Conservation (phyloP, 2,113 vertebrate species). For the Herpailurus yagouaroundi region DNA sequence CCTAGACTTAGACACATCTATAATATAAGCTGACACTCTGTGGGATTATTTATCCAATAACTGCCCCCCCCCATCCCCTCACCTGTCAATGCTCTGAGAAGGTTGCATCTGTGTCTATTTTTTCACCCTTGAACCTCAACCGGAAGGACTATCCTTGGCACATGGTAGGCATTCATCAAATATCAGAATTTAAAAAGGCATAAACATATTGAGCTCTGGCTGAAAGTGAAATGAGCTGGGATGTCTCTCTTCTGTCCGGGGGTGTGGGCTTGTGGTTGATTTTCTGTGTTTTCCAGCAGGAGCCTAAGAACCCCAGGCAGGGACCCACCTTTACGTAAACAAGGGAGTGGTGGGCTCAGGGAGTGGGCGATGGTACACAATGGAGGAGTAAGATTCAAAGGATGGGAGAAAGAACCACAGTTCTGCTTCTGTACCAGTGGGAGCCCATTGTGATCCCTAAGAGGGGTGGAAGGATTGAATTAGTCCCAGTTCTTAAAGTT, state of each 20-base stretch:
- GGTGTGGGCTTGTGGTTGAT: background rate
- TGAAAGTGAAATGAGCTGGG: background rate
- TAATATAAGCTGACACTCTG: background rate
- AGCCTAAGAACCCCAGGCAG: background rate
- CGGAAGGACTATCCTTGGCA: background rate
- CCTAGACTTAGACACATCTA: background rate
- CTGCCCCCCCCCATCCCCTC: background rate
- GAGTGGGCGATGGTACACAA: background rate
- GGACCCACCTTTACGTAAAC: background rate
- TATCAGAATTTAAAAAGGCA: background rate
- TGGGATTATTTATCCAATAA: background rate
- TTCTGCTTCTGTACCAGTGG: background rate
- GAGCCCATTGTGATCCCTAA: background rate
- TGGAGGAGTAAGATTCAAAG: background rate
- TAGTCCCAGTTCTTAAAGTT: background rate
- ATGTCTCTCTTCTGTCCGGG: background rate
- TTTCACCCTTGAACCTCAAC: background rate
- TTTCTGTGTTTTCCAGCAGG: background rate
- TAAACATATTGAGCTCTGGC: background rate
- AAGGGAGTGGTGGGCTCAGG: background rate
- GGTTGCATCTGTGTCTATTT: background rate
- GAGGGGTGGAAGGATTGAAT: background rate
- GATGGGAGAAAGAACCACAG: background rate
- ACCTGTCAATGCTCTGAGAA: background rate
- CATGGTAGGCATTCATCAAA: background rate